Conservation (phyloP, 2,888 invertebrate genomes). For the Fragum fragum region DNA sequence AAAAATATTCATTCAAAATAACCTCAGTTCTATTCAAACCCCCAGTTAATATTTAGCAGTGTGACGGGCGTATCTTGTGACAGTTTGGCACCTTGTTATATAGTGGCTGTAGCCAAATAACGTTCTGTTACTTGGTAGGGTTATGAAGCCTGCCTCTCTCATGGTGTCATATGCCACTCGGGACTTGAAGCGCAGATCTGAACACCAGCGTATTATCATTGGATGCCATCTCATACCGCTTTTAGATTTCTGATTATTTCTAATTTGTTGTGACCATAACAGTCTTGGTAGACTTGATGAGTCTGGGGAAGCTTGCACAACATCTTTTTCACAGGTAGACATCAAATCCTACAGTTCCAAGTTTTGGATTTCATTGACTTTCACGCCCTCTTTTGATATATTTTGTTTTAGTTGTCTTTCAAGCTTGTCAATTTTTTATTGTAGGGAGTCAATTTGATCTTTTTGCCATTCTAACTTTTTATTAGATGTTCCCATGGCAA, state of each 20-base stretch:
- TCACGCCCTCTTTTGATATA: constrained; percentile 7
- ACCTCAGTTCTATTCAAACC: too few relatives aligned
- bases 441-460: not conserved
- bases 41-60: too few relatives aligned
- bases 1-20: too few relatives aligned
- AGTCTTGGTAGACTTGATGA: not conserved
- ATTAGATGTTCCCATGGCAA: not conserved
- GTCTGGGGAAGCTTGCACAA: constrained; percentile 14
- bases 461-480: constrained; percentile 19
- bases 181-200: constrained; percentile 38
- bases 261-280: constrained; percentile 27
- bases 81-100: too few relatives aligned
- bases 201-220: constrained; percentile 47
- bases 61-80: too few relatives aligned
- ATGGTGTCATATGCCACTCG: constrained; percentile 39
- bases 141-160: constrained; percentile 41
- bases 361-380: not conserved
- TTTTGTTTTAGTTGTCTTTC: constrained; percentile 6
- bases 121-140: constrained; percentile 51
- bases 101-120: constrained; percentile 60
- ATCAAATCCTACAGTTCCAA: constrained; percentile 22
- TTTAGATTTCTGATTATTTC: not conserved
- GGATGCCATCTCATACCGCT: constrained; percentile 55
- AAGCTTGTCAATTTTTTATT: not conserved
- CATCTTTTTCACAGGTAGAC: constrained; percentile 22